Evolutionary conservation across 2,113 vertebrate genomes (phyloP).

Genomic region (Erpornis zantholeuca): DNA sequence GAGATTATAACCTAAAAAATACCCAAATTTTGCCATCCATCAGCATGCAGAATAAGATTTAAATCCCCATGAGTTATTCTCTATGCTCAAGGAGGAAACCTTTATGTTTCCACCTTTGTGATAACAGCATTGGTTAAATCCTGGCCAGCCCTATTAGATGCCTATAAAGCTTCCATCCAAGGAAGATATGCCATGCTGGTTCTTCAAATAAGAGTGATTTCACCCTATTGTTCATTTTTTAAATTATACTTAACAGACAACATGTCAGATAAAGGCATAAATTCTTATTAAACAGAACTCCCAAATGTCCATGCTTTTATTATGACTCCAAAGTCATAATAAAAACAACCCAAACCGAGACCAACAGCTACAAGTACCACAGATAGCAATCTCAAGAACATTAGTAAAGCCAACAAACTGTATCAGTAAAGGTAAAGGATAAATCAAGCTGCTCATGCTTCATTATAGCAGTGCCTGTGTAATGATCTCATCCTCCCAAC

Average conservation of each 20-base stretch:
- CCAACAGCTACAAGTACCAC: neutral
- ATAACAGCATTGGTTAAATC: neutral
- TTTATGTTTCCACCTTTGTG: neutral
- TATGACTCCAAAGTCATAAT: neutral
- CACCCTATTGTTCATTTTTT: neutral
- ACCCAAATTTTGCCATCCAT: neutral
- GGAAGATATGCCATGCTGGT: neutral
- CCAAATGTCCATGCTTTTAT: too few relatives aligned
- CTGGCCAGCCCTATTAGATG: neutral
- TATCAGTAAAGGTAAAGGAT: neutral
- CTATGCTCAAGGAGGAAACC: neutral
- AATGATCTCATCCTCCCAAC: neutral
- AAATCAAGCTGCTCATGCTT: neutral
- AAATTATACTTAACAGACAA: neutral
- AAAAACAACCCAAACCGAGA: neutral
- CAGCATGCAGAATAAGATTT: neutral
- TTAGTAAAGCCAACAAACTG: neutral
- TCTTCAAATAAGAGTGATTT: neutral
- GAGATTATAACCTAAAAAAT: neutral
- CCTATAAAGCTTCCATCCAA: neutral
- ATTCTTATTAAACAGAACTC: neutral
- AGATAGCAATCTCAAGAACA: neutral
- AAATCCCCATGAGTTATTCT: neutral
- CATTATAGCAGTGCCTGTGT: neutral
- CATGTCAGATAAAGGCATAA: neutral